A percentile compares a stretch with the other conserved stretches of the same genome.
These are phyloP conservation scores for Ceratosolen fusciceps DNA, from an alignment of 1,140 invertebrate species.

Conservation along the genomic window DNA sequence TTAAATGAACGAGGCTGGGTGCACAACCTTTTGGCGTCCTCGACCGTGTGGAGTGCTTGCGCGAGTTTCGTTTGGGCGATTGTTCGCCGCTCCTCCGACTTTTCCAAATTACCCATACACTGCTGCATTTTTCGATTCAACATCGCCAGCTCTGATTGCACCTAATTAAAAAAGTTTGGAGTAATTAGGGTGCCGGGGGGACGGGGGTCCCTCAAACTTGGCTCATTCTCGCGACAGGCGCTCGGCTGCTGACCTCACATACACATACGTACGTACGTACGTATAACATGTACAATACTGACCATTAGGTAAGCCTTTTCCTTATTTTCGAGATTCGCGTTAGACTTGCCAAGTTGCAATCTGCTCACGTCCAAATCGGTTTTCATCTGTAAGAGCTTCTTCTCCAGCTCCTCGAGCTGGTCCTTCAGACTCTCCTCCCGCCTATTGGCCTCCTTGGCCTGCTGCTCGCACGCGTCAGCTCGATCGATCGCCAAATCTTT, in stretches of 20 bases:
- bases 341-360: conserved; percentile 74
- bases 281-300: conserved; percentile 54
- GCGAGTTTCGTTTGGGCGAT: conserved; percentile 80
- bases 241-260: neutral
- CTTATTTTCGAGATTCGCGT: conserved; percentile 77
- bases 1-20: neutral
- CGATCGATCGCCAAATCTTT: conserved; percentile 84
- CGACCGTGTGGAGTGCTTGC: conserved; percentile 84
- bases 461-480: conserved; percentile 80
- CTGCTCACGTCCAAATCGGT: conserved; percentile 78
- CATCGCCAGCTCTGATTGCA: conserved; percentile 83
- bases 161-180: conserved; percentile 68
- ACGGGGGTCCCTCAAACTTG: neutral
- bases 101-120: conserved; percentile 84
- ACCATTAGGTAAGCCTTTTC: conserved; percentile 76
- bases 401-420: conserved; percentile 78
- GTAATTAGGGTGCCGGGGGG: neutral
- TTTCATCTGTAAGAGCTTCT: conserved; percentile 79
- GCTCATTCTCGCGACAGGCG: neutral
- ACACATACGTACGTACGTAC: neutral
- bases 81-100: conserved; percentile 82
- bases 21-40: conserved; percentile 83
- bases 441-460: conserved; percentile 78
- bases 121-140: conserved; percentile 84
- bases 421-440: conserved; percentile 79